Percentiles rank a stretch among this genome's conserved stretches.
Conservation (phyloP, 2,888 invertebrate species). For the Tinea semifulvella region DNA sequence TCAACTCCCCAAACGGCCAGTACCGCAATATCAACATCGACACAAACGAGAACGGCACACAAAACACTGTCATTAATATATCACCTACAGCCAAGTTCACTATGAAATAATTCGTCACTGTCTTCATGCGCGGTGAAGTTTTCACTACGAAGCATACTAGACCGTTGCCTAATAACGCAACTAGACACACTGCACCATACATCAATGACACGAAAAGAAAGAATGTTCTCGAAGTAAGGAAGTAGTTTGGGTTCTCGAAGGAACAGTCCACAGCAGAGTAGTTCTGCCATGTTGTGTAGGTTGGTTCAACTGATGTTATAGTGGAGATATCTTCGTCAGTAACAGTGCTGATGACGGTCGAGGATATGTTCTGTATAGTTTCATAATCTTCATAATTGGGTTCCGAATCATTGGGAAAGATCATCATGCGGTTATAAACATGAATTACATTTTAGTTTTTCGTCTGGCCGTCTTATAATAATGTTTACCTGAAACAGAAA, state of each 20-base stretch:
- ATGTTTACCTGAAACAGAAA: constrained; percentile 9
- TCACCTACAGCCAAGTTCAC: constrained; percentile 90
- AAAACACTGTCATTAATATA: constrained; percentile 88
- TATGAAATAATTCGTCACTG: constrained; percentile 92
- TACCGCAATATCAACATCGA: constrained; percentile 80
- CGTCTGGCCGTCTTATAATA: not conserved
- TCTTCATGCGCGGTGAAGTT: constrained; percentile 85
- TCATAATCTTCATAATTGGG: constrained; percentile 12
- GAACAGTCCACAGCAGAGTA: not conserved
- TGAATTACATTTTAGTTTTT: constrained; percentile 11
- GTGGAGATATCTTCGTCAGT: not conserved
- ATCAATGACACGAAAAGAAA: constrained; percentile 73
- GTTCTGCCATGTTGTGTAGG: constrained; percentile 12
- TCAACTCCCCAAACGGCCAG: constrained; percentile 87
- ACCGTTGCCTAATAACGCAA: constrained; percentile 78
- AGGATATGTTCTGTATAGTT: not conserved
- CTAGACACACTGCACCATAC: constrained; percentile 76
- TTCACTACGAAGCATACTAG: constrained; percentile 88
- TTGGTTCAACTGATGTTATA: not conserved
- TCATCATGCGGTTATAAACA: constrained; percentile 14
- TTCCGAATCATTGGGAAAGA: constrained; percentile 14
- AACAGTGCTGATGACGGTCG: constrained; percentile 4
- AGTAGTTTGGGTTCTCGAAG: constrained; percentile 29
- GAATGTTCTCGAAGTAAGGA: constrained; percentile 60
- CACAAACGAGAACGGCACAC: constrained; percentile 90